phyloP scores from a whole-genome alignment of 2,888 invertebrate genomes.

The Villa cingulata region DNA sequence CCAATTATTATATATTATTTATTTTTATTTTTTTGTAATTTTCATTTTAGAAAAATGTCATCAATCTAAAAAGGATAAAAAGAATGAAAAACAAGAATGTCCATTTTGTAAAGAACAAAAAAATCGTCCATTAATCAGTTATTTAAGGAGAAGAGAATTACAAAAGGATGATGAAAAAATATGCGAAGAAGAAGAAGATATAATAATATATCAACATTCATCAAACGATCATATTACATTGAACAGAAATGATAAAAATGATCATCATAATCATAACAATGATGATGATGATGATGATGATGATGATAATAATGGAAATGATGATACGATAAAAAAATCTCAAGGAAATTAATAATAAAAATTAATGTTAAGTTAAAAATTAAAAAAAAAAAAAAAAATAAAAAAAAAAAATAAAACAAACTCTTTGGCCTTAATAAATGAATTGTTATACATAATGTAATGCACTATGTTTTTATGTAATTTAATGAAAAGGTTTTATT shows the following conservation, averaged over 20 bases:
- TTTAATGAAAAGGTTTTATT: no score
- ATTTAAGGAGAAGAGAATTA: conserved; percentile 39
- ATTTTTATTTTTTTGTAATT: conserved; percentile 4
- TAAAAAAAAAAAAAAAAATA: background rate
- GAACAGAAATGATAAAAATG: no score
- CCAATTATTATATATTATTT: background rate
- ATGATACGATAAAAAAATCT: background rate
- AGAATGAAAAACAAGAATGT: conserved; percentile 34
- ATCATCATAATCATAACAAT: background rate
- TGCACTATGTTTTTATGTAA: no score
- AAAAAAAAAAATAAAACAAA: no score
- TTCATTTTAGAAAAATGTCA: conserved; percentile 25
- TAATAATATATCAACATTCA: no score
- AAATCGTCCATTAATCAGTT: conserved; percentile 39
- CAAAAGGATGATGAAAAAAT: conserved; percentile 39
- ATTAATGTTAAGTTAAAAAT: background rate
- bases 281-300: conserved; percentile 14
- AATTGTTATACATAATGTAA: no score
- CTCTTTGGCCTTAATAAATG: no score
- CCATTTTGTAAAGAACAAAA: conserved; percentile 42
- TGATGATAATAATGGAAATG: background rate
- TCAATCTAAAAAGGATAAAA: conserved; percentile 28
- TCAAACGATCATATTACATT: no score
- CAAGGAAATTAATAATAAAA: conserved; percentile 7
- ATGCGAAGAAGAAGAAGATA: conserved; percentile 38